phyloP scores from a whole-genome alignment of 64 coral and sea anemone species.

The Montipora foliosa region DNA sequence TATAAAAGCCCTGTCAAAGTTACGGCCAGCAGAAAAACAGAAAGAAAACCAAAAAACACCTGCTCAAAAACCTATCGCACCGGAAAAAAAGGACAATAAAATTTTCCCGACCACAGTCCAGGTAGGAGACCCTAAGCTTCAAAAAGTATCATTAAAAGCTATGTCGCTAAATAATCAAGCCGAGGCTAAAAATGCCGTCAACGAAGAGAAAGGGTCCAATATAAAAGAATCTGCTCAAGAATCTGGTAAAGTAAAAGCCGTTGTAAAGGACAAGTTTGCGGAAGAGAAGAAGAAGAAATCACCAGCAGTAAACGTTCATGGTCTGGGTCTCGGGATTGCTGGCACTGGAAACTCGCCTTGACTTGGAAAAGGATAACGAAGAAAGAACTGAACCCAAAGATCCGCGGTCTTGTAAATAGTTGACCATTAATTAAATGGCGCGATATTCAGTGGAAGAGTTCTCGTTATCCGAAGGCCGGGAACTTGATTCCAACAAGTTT shows the following conservation, averaged over 20 bases:
- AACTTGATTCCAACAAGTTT: too few relatives aligned
- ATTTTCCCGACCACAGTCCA: neutral
- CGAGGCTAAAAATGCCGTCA: slow-evolving; percentile 1
- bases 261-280: neutral
- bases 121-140: slow-evolving; percentile 6
- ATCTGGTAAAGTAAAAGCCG: neutral
- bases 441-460: neutral
- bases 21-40: neutral
- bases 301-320: neutral
- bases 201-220: neutral
- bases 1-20: slow-evolving; percentile 14
- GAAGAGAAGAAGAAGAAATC: slow-evolving; percentile 23
- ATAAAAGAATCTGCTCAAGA: neutral
- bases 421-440: neutral
- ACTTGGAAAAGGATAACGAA: neutral
- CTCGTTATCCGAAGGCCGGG: neutral
- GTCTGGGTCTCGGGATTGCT: slow-evolving; percentile 53
- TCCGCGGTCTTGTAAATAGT: neutral
- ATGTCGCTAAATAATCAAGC: neutral
- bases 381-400: neutral
- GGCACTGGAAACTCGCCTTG: slow-evolving; percentile 58
- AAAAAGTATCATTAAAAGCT: neutral
- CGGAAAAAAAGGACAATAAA: neutral
- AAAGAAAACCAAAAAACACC: neutral
- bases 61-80: neutral